phyloP scores from a whole-genome alignment of 2,888 invertebrate genomes.

The Apamea anceps region DNA sequence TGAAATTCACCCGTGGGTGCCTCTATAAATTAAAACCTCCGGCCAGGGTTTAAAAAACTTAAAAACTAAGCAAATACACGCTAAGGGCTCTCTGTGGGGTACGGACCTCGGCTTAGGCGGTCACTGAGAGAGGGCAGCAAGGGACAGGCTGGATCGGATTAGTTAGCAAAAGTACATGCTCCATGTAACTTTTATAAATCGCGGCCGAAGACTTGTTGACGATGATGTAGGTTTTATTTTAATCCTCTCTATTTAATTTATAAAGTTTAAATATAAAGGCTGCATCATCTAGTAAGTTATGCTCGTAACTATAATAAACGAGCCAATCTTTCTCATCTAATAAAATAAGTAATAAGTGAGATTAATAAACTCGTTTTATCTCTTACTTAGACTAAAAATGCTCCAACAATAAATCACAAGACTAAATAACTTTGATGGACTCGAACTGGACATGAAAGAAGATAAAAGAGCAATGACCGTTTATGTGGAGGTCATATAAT shows the following conservation, averaged over 20 bases:
- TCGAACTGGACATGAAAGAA: constrained; percentile 24
- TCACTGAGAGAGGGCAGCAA: neutral
- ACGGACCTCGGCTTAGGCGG: neutral
- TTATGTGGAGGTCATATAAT: constrained; percentile 14
- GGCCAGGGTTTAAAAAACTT: neutral
- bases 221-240: neutral
- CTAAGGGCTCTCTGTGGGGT: neutral
- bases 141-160: neutral
- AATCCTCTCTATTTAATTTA: neutral
- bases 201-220: neutral
- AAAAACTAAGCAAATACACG: neutral
- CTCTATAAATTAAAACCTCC: neutral
- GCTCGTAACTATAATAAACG: neutral
- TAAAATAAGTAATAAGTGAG: constrained; percentile 22
- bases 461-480: constrained; percentile 35
- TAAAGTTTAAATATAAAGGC: neutral
- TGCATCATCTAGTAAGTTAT: neutral
- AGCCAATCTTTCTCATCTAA: neutral
- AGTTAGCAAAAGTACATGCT: neutral
- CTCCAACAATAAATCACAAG: constrained; percentile 34
- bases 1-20: neutral
- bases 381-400: constrained; percentile 36
- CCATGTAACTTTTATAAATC: neutral
- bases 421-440: constrained; percentile 47
- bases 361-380: constrained; percentile 21